phyloP scores from a whole-genome alignment of 2,888 invertebrate genomes.

The Sphaerolaimus hirsutus region DNA sequence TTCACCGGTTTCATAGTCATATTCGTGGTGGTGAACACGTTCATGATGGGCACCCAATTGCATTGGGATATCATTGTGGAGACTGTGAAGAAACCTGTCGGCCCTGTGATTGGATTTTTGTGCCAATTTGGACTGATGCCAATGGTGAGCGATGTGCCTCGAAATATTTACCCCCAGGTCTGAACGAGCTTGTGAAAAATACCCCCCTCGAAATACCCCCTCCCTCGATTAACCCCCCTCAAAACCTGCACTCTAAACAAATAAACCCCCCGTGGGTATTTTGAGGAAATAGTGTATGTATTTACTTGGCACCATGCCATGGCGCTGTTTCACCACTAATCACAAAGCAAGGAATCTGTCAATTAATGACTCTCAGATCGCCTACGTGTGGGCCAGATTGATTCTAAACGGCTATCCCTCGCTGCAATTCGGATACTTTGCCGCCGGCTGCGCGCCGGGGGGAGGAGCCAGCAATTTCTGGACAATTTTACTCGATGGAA shows the following conservation, averaged over 20 bases:
- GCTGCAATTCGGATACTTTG: conserved; percentile 28
- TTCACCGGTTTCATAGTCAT: conserved; percentile 25
- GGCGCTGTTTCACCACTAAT: too few relatives aligned
- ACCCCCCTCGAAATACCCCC: too few relatives aligned
- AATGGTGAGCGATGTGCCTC: too few relatives aligned
- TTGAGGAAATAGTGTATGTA: background rate
- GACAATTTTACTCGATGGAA: conserved; percentile 65
- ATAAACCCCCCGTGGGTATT: background rate
- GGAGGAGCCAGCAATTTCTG: conserved; percentile 82
- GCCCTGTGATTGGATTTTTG: conserved; percentile 28
- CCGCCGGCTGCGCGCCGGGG: conserved; percentile 30
- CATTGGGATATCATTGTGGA: conserved; percentile 25
- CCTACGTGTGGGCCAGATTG: background rate
- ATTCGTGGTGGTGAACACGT: conserved; percentile 27
- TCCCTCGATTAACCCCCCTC: too few relatives aligned
- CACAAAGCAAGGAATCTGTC: background rate
- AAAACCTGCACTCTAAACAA: too few relatives aligned
- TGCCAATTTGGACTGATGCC: conserved; percentile 33
- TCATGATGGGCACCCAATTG: conserved; percentile 31
- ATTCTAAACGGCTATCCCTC: conserved; percentile 4
- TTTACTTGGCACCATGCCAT: background rate
- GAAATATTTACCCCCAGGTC: too few relatives aligned
- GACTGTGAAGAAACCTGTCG: conserved; percentile 27
- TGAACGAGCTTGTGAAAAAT: too few relatives aligned
- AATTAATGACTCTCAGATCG: background rate